Evolutionary conservation across 1,140 invertebrate genomes (phyloP), one percentile per base, ranked within the genome.

Genomic region (Drosophila subpulchrella): DNA sequence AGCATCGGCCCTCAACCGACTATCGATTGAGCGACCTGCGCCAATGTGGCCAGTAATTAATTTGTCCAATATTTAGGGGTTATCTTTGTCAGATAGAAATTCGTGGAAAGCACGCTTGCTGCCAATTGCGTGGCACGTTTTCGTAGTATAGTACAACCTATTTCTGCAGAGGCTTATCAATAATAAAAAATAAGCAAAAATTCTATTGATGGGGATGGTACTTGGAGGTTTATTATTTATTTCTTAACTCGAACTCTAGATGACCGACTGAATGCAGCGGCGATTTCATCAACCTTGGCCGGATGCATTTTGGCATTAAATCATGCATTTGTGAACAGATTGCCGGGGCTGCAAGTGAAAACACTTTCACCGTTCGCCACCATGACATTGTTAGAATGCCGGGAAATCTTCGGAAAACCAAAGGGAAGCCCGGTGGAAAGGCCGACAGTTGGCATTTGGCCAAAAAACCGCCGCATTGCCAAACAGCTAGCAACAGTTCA

Each of bases 301-400:
- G 63, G 62, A 82, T 65, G 81, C 70, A 81, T 56, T 66, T 70
- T 60, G 59, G 63, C 74, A 53, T 86, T 67, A 81, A 86, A 81
- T 85, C 61, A 74, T 71, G 60, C 61, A 86, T 68, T 78, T 84
- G 51, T 65, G 20, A 71, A 71, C 34, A 71, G 51, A 71, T 71
- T 71, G 67, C 44, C 32, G 55, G 20, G 63, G 51, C 51, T 68
- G 60, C 30, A 44, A 17, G 2, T 20, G 20, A 20, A 79, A 88
- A 77, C 82, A 88, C 83, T 86, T 86, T 86, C 83, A 78, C 77
- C 67, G 74, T 79, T 83, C 79, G 61, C 68, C 53, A 60, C 73
- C 57, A 41, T 88, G 83, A 67, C 83, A 86, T 86, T 88, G 83
- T 53, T 83, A 12, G 47, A 51, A 63, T 86, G 75, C 83, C 82